These are phyloP conservation scores for Phyto melanocephala DNA, from an alignment of 2,888 invertebrate species.

Conservation along the genomic window DNA sequence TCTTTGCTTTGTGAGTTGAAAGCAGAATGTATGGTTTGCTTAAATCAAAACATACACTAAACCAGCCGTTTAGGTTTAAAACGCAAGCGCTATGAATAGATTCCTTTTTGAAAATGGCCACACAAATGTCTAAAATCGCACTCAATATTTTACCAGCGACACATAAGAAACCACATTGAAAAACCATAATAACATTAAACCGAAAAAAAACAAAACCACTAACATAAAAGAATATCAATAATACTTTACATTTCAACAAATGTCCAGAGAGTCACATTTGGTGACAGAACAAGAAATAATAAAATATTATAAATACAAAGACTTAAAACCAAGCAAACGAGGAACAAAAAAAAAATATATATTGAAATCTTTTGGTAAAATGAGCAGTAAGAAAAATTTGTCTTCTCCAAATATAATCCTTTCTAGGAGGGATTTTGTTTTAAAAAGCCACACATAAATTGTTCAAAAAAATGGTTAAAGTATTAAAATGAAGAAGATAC, in stretches of 20 bases:
- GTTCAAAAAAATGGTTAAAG: slow-evolving; percentile 38
- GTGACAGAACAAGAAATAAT: neutral
- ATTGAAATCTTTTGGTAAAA: slow-evolving; percentile 10
- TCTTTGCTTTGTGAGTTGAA: too few relatives aligned
- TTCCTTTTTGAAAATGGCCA: slow-evolving; percentile 35
- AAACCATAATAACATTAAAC: slow-evolving; percentile 36
- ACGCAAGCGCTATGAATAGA: neutral
- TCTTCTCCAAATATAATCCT: slow-evolving; percentile 55
- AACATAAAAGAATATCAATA: slow-evolving; percentile 49
- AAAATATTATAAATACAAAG: slow-evolving; percentile 3
- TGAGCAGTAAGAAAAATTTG: slow-evolving; percentile 51
- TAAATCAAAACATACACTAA: too few relatives aligned
- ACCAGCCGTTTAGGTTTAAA: too few relatives aligned
- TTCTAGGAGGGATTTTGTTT: slow-evolving; percentile 52
- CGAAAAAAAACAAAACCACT: slow-evolving; percentile 7
- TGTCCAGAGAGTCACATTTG: slow-evolving; percentile 12
- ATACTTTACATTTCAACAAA: slow-evolving; percentile 54
- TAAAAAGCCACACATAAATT: slow-evolving; percentile 59
- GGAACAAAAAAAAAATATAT: neutral
- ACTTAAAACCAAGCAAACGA: slow-evolving; percentile 16
- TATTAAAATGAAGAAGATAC: slow-evolving; percentile 62
- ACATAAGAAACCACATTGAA: slow-evolving; percentile 47
- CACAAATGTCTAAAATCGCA: slow-evolving; percentile 54
- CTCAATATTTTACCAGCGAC: slow-evolving; percentile 60
- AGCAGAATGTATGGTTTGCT: too few relatives aligned